Evolutionary conservation across 2,888 invertebrate species (phyloP), one percentile per base, ranked within the genome.

Genomic region (Scaptomyza flava): DNA sequence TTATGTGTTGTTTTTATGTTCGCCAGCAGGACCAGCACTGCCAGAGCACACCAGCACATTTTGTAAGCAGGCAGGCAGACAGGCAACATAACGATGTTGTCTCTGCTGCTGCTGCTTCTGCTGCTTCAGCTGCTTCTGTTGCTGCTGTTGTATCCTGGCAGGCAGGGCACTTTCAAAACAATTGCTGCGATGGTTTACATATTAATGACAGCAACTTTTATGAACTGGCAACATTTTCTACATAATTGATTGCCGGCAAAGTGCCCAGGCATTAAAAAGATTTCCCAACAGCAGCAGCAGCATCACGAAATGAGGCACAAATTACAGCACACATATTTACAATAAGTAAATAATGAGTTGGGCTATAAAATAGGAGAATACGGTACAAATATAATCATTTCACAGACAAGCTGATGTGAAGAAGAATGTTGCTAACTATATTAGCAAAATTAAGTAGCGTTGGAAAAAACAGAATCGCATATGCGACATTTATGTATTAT

Each of bases 1-100:
- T 84, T 84, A 84, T 87, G 85, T 82, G 81, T 81, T 86, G 81
- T 81, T 82, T 82, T 82, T 83, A 78, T 86, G 87, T 69, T 80
- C 75, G 57, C 41, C 61, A 42, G 58, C 36, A 53, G 46, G 20
- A 17, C 23, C n/a, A 12, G 23, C 17, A 45, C 45, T 20, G 45
- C 41, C 38, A 36, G 27, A 48, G 45, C 50, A 23, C 52, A 59
- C 17, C 42, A 33, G 30, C 31, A 20, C 60, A 61, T 34, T 47
- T 47, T 54, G 33, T 54, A 47, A 54, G 54, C 45, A 52, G 45
- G 33, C 36, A 31, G 43, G 9, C 36, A 45, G 3, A 9, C 27
- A 4, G 30, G 31, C 30, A 31, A 20, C 52, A 36, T 47, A 63
- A 63, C 30, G 52, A 50, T 59, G 57, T 58, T 51, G 63, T 57